These are phyloP conservation scores for Sinocyclocheilus rhinocerous DNA, from an alignment of 2,113 vertebrate genomes.

Conservation along the genomic window DNA sequence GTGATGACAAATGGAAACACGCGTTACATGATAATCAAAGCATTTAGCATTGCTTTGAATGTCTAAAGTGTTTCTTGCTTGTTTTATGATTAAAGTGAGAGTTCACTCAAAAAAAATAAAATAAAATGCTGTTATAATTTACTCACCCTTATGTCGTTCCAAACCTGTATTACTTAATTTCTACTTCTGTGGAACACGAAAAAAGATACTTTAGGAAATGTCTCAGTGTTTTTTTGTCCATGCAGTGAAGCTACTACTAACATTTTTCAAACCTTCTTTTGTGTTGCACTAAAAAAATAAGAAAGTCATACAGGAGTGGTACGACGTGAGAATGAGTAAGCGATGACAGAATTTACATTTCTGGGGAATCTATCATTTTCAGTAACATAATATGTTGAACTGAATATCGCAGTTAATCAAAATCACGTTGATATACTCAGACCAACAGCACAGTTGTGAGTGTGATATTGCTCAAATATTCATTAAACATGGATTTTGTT, in stretches of 20 bases:
- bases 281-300: neutral
- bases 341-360: no score
- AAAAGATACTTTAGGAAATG: neutral
- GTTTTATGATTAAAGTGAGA: neutral
- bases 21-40: neutral
- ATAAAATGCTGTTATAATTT: neutral
- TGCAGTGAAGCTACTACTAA: neutral
- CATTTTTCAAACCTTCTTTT: neutral
- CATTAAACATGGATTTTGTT: no score
- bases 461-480: neutral
- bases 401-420: neutral
- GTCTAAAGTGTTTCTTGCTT: neutral
- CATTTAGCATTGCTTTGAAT: constrained; percentile 1
- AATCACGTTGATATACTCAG: no score
- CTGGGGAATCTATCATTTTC: neutral
- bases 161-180: neutral
- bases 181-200: neutral
- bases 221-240: neutral
- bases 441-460: neutral
- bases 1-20: neutral
- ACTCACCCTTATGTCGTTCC: neutral
- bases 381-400: neutral
- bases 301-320: neutral
- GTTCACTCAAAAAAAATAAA: neutral
- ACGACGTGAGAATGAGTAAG: no score